Percentiles rank a stretch among this genome's conserved stretches.
These are phyloP conservation scores for Hetaerina americana DNA, from an alignment of 1,140 invertebrate genomes.

Conservation along the genomic window DNA sequence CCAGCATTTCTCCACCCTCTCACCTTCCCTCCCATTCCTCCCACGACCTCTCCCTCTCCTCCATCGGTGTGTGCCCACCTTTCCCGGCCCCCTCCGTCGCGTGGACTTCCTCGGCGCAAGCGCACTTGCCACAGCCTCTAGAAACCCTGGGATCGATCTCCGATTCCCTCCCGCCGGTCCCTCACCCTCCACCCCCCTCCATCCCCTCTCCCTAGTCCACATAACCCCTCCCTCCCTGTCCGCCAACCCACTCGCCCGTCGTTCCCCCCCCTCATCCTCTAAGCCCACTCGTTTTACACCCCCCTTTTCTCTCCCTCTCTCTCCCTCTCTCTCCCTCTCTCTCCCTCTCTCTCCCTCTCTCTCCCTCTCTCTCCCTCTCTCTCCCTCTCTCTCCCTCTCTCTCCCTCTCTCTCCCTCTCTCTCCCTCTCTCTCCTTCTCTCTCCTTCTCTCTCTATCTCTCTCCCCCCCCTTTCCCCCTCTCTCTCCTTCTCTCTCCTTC, in stretches of 20 bases:
- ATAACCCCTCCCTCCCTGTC: neutral
- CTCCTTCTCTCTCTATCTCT: neutral
- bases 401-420: neutral
- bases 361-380: neutral
- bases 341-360: neutral
- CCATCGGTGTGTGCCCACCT: too few relatives aligned
- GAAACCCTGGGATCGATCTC: neutral
- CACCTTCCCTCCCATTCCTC: neutral
- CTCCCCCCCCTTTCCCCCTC: neutral
- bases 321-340: neutral
- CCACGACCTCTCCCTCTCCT: neutral
- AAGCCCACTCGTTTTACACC: neutral
- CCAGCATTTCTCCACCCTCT: neutral
- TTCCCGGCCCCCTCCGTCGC: neutral
- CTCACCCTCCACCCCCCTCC: neutral
- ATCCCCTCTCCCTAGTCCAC: neutral
- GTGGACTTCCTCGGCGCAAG: neutral
- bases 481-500: neutral
- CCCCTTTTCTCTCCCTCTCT: neutral
- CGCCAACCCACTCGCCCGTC: too few relatives aligned
- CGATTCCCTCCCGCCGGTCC: neutral
- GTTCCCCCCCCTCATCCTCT: neutral
- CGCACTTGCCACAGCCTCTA: neutral
- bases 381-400: neutral
- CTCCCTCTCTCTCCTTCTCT: neutral